Conservation (phyloP, 2,888 invertebrate genomes). For the Panzeria rudis region DNA sequence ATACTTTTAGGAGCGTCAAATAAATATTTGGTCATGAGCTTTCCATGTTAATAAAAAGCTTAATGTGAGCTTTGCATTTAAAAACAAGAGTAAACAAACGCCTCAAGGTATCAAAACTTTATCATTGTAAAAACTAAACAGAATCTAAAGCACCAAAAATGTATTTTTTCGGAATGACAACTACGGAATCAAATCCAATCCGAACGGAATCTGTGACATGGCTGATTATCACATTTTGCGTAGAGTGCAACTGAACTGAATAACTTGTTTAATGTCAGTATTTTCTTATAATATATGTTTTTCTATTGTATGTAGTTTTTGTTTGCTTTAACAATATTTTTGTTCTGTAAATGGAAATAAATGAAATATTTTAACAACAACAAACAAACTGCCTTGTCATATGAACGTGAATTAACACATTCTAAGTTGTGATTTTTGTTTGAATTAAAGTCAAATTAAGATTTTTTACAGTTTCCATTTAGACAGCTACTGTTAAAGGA, state of each 20-base stretch:
- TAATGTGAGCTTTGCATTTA: too few species aligned
- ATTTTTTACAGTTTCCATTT: constrained; percentile 17
- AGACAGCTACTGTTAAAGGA: background rate
- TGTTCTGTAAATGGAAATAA: constrained; percentile 48
- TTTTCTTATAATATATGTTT: background rate
- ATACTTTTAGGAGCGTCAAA: too few species aligned
- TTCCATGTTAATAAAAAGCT: too few species aligned
- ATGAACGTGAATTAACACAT: constrained; percentile 23
- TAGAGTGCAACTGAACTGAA: background rate
- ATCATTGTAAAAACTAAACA: too few species aligned
- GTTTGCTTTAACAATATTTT: background rate
- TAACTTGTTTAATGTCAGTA: background rate
- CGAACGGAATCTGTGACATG: too few species aligned
- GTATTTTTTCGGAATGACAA: too few species aligned
- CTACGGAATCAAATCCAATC: too few species aligned
- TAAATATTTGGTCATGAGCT: too few species aligned
- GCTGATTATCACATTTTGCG: background rate
- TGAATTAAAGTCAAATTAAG: constrained; percentile 48
- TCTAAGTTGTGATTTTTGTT: constrained; percentile 1
- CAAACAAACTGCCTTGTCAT: constrained; percentile 42
- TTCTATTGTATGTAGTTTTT: background rate
- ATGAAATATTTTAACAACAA: constrained; percentile 42
- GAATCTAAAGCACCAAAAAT: too few species aligned
- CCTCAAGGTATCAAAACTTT: too few species aligned
- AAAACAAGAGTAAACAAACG: too few species aligned